Evolutionary conservation across 2,888 invertebrate genomes (phyloP), one percentile per base, ranked within the genome.

Genomic region (Augiades crinisus): DNA sequence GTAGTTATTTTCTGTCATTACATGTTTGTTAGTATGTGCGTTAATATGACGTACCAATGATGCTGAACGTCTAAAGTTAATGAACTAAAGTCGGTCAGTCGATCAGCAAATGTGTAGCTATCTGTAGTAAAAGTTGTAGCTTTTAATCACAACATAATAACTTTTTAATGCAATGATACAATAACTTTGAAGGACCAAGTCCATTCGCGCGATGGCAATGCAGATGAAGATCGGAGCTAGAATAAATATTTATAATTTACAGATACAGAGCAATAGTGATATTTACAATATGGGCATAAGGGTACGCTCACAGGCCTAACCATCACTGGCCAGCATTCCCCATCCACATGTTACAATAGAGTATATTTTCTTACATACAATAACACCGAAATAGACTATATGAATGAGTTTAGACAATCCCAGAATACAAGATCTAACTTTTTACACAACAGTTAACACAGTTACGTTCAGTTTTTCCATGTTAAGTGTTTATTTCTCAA

Each of bases 391-490:
- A 85, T 86, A 84, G 81, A 81, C 67, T 82, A 87, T 81, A 83
- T 79, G 56, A 79, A 76, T 87, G 70, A 83, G 83, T 88, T 87
- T 80, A 80, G 75, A 81, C 87, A 85, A 88, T 82, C 78, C 89
- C 89, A 89, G 89, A 89, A 86, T 88, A 89, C 89, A 89, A 89
- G 89, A 89, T 89, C 88, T 64, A 78, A 88, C 88, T 88, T 89
- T 88, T 89, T 89, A 88, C 88, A 81, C 76, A 78, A 74, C 81
- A 81, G 67, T 65, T 74, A 71, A 70, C 73, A 71, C 62, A 67
- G 62, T 78, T 78, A 56, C 61, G 56, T 76, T 76, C 65, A 57
- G 63, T 74, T 80, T 70, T 67, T 38, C 67, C 73, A 75, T n/a
- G n/a, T 67, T 67, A 56, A 27, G 27, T 55, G 57, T 72, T 73